phyloP scores from a whole-genome alignment of 2,888 invertebrate genomes.

The Neoscelio sp. region DNA sequence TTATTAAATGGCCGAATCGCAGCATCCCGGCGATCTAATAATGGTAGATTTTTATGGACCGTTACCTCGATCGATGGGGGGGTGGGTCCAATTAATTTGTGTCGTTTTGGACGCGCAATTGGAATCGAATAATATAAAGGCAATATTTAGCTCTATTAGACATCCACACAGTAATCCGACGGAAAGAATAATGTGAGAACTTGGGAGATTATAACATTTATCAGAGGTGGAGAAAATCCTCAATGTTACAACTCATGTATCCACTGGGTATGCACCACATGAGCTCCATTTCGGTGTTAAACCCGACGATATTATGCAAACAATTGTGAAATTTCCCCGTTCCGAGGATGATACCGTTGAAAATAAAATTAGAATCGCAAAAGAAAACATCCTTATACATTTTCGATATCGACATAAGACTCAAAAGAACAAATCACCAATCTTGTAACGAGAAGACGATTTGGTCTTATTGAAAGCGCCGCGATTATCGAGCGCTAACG shows the following conservation, averaged over 20 bases:
- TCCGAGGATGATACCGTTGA: neutral
- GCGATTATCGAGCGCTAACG: neutral
- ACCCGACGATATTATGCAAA: neutral
- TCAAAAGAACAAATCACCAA: neutral
- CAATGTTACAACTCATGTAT: constrained; percentile 25
- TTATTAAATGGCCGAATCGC: too few relatives aligned
- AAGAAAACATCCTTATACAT: neutral
- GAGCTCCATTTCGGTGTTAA: constrained; percentile 18
- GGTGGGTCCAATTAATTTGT: too few relatives aligned
- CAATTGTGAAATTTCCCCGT: neutral
- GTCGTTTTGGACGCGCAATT: too few relatives aligned
- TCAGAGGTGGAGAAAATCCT: constrained; percentile 20
- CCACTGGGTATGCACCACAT: constrained; percentile 27
- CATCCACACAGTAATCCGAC: constrained; percentile 69
- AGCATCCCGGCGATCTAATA: too few relatives aligned
- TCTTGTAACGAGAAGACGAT: neutral
- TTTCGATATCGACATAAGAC: neutral
- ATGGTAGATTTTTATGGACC: too few relatives aligned
- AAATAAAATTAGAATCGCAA: neutral
- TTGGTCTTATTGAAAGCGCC: neutral
- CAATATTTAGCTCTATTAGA: constrained; percentile 45
- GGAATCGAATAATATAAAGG: too few relatives aligned
- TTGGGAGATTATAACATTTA: constrained; percentile 45
- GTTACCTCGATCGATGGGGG: too few relatives aligned
- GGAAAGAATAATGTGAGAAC: constrained; percentile 69